Percentiles rank a stretch among this genome's conserved stretches.
Evolutionary conservation across 2,113 vertebrate genomes (phyloP).

Genomic region (Ageneiosus marmoratus): DNA sequence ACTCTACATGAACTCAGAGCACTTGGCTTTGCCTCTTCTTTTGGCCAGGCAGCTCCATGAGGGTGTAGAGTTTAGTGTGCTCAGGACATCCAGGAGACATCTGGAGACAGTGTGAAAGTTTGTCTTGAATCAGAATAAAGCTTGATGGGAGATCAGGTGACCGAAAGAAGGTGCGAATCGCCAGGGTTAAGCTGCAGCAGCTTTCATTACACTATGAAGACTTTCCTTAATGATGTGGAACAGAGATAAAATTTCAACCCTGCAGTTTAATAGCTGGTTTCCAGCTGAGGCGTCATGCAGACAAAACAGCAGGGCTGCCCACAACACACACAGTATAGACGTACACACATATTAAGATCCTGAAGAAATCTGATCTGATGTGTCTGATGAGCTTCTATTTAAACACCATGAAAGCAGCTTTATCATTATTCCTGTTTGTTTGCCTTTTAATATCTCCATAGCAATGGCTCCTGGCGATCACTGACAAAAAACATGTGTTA

Average conservation of each 20-base stretch:
- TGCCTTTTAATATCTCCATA: neutral
- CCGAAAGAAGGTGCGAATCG: neutral
- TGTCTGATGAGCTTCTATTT: neutral
- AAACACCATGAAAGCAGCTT: neutral
- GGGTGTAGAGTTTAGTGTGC: neutral
- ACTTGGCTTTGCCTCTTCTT: neutral
- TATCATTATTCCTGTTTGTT: neutral
- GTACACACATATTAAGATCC: neutral
- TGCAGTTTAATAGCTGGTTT: constrained; percentile 16
- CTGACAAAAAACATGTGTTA: too few species aligned
- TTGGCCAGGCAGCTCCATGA: neutral
- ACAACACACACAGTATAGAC: neutral
- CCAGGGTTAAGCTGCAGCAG: neutral
- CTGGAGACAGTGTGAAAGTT: neutral
- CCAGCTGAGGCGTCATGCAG: neutral
- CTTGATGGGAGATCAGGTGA: neutral
- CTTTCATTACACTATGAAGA: neutral
- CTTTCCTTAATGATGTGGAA: constrained; percentile 1
- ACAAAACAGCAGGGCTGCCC: neutral
- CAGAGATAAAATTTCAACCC: constrained; percentile 7
- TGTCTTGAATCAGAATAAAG: neutral
- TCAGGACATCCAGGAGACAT: neutral
- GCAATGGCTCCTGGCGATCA: neutral
- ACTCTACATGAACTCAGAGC: constrained; percentile 20
- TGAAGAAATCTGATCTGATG: neutral